Evolutionary conservation across 2,797 vertebrate genomes (phyloP).

Genomic region (Anabacerthia variegaticeps): DNA sequence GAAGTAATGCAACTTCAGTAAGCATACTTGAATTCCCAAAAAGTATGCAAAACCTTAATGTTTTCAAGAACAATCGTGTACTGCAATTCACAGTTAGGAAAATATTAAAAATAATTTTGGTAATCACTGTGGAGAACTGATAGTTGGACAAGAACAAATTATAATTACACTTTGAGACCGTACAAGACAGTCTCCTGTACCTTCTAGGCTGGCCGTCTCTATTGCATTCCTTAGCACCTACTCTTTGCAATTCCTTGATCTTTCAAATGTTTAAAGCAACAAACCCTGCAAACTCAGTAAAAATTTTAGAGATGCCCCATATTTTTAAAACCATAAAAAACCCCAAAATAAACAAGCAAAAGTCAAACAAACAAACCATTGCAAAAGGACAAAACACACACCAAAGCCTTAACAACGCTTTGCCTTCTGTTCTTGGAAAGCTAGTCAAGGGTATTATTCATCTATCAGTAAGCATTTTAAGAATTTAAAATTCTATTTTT

Average conservation of each 20-base stretch:
- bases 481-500: not conserved
- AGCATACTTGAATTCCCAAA: not conserved
- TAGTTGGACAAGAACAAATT: not conserved
- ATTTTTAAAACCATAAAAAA: not conserved
- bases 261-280: not conserved
- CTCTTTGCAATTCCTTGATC: not conserved
- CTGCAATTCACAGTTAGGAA: not conserved
- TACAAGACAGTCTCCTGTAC: not conserved
- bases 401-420: not conserved
- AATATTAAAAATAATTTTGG: not conserved
- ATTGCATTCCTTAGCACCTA: rapidly evolving
- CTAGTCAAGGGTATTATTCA: not conserved
- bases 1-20: not conserved
- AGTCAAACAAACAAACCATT: not conserved
- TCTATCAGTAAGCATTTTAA: not conserved
- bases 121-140: not conserved
- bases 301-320: rapidly evolving
- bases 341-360: rapidly evolving
- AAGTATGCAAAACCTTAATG: not conserved
- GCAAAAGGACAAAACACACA: not conserved
- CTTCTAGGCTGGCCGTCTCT: not conserved
- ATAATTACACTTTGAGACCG: not conserved
- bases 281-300: rapidly evolving
- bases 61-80: not conserved
- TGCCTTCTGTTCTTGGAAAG: rapidly evolving